These are phyloP conservation scores for Larimichthys polyactis DNA, from an alignment of 2,113 vertebrate genomes.

Conservation along the genomic window DNA sequence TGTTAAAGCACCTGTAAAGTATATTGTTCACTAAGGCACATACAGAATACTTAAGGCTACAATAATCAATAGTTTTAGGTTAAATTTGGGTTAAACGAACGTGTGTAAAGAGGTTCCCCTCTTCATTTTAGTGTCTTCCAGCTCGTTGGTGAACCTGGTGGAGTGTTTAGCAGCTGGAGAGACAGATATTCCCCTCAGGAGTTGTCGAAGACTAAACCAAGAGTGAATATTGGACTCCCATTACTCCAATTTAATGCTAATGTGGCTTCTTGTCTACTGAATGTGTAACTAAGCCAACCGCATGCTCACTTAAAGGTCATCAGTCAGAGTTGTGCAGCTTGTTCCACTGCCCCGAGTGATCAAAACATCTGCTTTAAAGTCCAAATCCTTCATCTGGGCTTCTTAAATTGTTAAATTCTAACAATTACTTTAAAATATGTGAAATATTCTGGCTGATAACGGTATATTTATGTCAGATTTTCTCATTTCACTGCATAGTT, in stretches of 20 bases:
- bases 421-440: neutral
- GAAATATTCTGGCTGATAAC: neutral
- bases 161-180: no score
- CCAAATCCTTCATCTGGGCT: neutral
- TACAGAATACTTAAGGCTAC: no score
- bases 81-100: no score
- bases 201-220: neutral
- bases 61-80: no score
- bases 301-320: no score
- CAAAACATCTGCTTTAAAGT: no score
- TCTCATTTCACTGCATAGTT: neutral
- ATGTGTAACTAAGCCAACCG: no score
- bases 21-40: neutral
- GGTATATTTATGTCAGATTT: neutral
- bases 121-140: no score
- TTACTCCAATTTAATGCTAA: neutral
- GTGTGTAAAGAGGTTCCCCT: no score
- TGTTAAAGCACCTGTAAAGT: neutral
- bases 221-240: neutral
- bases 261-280: neutral
- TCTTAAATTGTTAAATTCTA: neutral
- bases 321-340: no score
- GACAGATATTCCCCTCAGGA: neutral
- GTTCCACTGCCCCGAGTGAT: no score
- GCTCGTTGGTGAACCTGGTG: no score